Evolutionary conservation across 2,797 vertebrate genomes (phyloP).

Genomic region (Eidolon dupreanum): DNA sequence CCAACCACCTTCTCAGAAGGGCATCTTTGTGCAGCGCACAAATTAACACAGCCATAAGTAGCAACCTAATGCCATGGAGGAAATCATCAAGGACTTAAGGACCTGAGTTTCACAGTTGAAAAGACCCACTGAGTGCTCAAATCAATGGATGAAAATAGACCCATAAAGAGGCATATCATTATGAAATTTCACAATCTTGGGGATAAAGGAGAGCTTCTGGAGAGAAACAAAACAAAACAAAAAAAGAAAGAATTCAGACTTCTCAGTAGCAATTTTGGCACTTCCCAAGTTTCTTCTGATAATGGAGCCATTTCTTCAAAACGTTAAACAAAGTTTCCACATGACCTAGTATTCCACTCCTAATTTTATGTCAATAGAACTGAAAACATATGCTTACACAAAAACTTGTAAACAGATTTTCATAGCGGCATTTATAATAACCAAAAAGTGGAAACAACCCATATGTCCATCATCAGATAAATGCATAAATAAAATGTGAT

Average conservation of each 20-base stretch:
- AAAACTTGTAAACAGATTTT: background rate
- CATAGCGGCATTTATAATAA: background rate
- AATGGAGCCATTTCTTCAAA: background rate
- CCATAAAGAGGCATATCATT: background rate
- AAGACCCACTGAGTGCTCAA: background rate
- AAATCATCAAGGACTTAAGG: background rate
- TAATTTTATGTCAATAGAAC: too few species aligned
- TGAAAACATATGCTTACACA: background rate
- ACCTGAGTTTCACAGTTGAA: background rate
- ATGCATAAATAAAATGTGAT: background rate
- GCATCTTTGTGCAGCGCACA: background rate
- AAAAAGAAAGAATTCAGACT: background rate
- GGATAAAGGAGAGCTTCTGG: background rate
- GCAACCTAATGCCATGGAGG: background rate
- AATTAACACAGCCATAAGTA: background rate
- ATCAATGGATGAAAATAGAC: background rate
- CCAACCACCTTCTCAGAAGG: background rate
- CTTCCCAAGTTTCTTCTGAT: background rate
- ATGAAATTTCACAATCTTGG: background rate
- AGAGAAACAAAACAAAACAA: background rate
- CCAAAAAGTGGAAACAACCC: too few species aligned
- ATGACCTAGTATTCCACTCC: background rate
- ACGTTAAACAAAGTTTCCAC: background rate
- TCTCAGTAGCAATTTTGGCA: background rate
- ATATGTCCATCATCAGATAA: background rate